Evolutionary conservation across 2,113 vertebrate genomes (phyloP), one percentile per base, ranked within the genome.

Genomic region (Tragulus kanchil): DNA sequence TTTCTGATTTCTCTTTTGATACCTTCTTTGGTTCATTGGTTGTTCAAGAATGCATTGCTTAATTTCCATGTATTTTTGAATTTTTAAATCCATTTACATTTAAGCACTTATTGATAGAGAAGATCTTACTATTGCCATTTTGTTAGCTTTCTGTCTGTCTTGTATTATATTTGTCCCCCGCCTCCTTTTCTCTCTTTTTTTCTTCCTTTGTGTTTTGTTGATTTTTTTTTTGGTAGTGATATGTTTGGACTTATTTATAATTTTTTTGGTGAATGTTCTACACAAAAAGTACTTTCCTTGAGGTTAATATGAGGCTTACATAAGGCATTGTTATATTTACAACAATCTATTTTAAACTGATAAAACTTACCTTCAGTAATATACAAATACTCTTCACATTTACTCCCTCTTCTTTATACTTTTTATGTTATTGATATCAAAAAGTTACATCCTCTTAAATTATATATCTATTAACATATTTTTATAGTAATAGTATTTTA

Each of bases 91-190:
- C 2, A 58, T 45, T 81, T 90, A 45, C 50, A 56, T 56, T 90
- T 67, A 67, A 81, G n/a, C 45, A 48, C 4, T 90, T 81, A 17
- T 26, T 81, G 48, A 56, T 56, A 65, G 23, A n/a, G 10, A 79
- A 79, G 11, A 52, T 65, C 62, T 90, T 90, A 56, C 48, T 90
- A 31, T 45, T 90, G 65, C n/a, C 61, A 45, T 90, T 81, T 90
- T 67, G 25, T 81, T 90, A 45, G 19, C 31, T 81, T 7, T 65
- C 67, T 79, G 36, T 90, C 48, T 89, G 45, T 64, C 28, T 45
- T 45, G 36, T 25, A 87, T 23, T 5, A 36, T 45, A 67, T 81
- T 81, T 56, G 25, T 67, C 17, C n/a, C 36, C 17, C 5, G 10
- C 54, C 52, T 3, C 6, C 75, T 54, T 45, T 59, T 25, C 25